phyloP scores from a whole-genome alignment of 2,888 invertebrate species.

The Seladonia tumulorum region DNA sequence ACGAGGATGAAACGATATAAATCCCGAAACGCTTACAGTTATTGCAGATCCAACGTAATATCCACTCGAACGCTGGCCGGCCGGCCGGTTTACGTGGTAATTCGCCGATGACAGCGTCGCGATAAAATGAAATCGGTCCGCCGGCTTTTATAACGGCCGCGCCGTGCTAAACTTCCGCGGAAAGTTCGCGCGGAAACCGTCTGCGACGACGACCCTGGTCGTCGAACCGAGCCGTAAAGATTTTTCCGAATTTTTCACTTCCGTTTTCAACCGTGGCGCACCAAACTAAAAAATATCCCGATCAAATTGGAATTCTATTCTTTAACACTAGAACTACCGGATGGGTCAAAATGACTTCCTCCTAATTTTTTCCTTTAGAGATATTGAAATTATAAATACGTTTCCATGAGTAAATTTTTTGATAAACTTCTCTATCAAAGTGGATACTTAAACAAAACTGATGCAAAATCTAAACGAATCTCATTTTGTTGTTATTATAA shows the following conservation, averaged over 20 bases:
- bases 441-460: too few species aligned
- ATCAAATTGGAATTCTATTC: too few species aligned
- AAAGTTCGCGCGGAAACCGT: neutral
- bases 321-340: too few species aligned
- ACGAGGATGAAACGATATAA: slow-evolving; percentile 70
- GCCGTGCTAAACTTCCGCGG: slow-evolving; percentile 22
- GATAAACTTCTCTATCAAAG: too few species aligned
- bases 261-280: neutral
- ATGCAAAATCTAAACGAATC: too few species aligned
- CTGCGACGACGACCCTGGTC: neutral
- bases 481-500: too few species aligned
- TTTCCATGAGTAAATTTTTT: too few species aligned
- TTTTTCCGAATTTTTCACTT: neutral
- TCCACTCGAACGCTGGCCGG: slow-evolving; percentile 62
- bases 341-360: too few species aligned
- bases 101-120: slow-evolving; percentile 69
- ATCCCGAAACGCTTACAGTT: slow-evolving; percentile 74
- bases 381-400: too few species aligned
- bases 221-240: neutral
- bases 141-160: slow-evolving; percentile 58
- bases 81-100: slow-evolving; percentile 70
- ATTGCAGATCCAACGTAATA: slow-evolving; percentile 71
- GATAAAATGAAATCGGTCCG: slow-evolving; percentile 70
- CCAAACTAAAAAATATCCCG: too few species aligned
- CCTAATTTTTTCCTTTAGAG: too few species aligned